These are phyloP conservation scores for Apogon hyalosoma DNA, from an alignment of 2,797 vertebrate genomes.

Conservation along the genomic window DNA sequence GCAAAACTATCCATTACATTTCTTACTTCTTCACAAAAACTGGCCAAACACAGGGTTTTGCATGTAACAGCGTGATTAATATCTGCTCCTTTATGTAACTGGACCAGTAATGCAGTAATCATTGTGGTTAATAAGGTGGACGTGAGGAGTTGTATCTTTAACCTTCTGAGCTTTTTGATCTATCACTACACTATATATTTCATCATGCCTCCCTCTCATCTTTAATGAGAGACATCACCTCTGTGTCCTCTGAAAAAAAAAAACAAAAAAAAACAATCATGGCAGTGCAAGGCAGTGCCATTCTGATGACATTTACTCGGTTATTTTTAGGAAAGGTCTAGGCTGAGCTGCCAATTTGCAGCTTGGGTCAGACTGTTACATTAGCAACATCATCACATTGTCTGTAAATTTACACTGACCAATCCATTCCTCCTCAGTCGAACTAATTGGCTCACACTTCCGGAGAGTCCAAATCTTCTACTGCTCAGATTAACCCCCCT, in stretches of 20 bases:
- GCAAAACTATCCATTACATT: conserved; percentile 16
- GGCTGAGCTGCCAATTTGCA: conserved; percentile 54
- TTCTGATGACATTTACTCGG: conserved; percentile 63
- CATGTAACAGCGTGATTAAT: conserved; percentile 15
- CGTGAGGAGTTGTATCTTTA: conserved; percentile 39
- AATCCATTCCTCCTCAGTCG: conserved; percentile 36
- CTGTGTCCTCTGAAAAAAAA: conserved; percentile 42
- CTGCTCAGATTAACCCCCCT: conserved; percentile 35
- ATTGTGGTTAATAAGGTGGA: conserved; percentile 49
- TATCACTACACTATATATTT: conserved; percentile 14
- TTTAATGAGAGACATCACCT: conserved; percentile 64
- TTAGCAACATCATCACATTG: conserved; percentile 47
- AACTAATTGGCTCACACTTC: conserved; percentile 46
- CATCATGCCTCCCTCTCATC: conserved; percentile 42
- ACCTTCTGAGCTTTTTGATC: conserved; percentile 60
- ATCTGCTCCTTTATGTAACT: conserved; percentile 20
- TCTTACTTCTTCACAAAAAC: conserved; percentile 5
- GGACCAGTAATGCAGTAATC: conserved; percentile 52
- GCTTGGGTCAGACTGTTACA: conserved; percentile 47
- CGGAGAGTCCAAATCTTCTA: conserved; percentile 30
- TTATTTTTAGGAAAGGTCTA: conserved; percentile 67
- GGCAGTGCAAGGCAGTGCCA: conserved; percentile 10
- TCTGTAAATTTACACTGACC: conserved; percentile 63
- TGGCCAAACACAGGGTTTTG: conserved; percentile 5
- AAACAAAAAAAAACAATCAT: conserved; percentile 43